Percentiles rank a stretch among this genome's conserved stretches.
These are phyloP conservation scores for Rhizomys pruinosus DNA, from an alignment of 2,113 vertebrate species.

Conservation along the genomic window DNA sequence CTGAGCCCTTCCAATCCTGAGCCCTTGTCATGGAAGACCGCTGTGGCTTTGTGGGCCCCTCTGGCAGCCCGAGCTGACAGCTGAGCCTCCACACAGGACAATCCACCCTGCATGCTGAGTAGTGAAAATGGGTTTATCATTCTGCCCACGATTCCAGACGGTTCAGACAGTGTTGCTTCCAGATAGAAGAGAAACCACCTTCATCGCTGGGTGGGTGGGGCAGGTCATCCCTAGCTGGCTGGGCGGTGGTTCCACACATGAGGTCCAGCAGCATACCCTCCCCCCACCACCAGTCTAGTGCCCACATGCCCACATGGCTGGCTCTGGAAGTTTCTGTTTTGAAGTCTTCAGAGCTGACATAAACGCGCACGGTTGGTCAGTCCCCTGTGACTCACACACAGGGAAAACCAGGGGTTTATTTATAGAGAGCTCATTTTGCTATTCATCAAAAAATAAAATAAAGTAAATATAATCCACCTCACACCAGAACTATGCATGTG, in stretches of 20 bases:
- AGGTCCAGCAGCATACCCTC: no score
- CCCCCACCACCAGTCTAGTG: background rate
- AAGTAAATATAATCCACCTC: constrained; percentile 79
- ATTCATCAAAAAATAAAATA: constrained; percentile 78
- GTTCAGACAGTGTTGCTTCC: background rate
- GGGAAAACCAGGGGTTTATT: constrained; percentile 85
- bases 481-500: constrained; percentile 79
- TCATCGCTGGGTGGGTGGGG: no score
- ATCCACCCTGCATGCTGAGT: fast-evolving
- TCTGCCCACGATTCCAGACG: fast-evolving
- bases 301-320: background rate
- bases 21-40: no score
- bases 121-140: background rate
- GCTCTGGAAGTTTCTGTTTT: constrained; percentile 21
- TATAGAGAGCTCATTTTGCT: constrained; percentile 85
- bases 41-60: no score
- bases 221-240: fast-evolving
- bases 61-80: no score
- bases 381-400: constrained; percentile 78
- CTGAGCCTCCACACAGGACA: fast-evolving
- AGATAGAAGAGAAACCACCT: background rate
- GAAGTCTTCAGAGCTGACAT: constrained; percentile 59
- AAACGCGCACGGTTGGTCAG: constrained; percentile 68
- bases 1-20: background rate
- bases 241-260: fast-evolving